phyloP scores from a whole-genome alignment of 2,888 invertebrate genomes.

The Phymatocera aterrima region DNA sequence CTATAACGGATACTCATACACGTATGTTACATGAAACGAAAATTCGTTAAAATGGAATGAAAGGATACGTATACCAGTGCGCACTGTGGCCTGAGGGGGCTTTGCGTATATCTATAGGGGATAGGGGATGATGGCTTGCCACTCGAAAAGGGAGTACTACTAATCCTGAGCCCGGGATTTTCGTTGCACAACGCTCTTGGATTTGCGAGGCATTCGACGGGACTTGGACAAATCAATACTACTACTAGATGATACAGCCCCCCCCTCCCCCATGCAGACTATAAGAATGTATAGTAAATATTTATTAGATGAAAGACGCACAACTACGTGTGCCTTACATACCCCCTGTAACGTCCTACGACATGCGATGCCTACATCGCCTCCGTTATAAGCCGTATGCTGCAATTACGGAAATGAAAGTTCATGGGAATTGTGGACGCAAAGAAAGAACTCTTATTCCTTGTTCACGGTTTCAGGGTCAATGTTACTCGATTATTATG shows the following conservation, averaged over 20 bases:
- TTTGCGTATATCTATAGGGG: background rate
- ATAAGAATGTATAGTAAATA: background rate
- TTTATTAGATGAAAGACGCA: background rate
- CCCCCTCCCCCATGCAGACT: background rate
- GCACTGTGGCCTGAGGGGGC: no score
- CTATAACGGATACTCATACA: background rate
- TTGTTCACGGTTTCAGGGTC: background rate
- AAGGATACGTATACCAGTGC: slow-evolving; percentile 9
- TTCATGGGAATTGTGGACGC: background rate
- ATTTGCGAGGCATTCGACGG: background rate
- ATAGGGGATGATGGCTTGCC: slow-evolving; percentile 37
- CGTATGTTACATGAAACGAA: background rate
- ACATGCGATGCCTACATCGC: no score
- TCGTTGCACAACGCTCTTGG: slow-evolving; percentile 29
- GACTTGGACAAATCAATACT: slow-evolving; percentile 36
- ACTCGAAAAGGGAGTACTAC: slow-evolving; percentile 38
- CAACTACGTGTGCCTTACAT: background rate
- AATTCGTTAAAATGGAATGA: background rate
- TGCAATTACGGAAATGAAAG: background rate
- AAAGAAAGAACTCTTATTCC: background rate
- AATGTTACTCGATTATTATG: background rate
- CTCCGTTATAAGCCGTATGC: no score
- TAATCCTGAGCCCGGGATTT: slow-evolving; percentile 30
- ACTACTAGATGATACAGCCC: slow-evolving; percentile 2
- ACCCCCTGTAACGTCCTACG: background rate